A percentile compares a stretch with the other conserved stretches of the same genome.
Evolutionary conservation across 2,113 vertebrate genomes (phyloP).

Genomic region (Murina feae): DNA sequence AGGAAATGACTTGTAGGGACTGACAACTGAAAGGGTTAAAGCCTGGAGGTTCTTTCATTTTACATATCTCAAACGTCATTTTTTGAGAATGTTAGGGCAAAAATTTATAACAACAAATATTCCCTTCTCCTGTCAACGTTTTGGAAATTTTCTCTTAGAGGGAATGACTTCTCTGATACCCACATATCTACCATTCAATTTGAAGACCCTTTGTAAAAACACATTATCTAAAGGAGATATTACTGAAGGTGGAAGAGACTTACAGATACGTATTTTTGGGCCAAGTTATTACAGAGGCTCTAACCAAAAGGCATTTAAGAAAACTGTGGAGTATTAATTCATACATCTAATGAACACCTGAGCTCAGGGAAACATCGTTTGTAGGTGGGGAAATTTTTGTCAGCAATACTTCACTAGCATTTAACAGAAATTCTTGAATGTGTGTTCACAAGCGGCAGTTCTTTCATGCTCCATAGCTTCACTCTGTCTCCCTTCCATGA

Average conservation of each 20-base stretch:
- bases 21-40: neutral
- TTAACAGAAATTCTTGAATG: neutral
- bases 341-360: neutral
- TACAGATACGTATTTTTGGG: neutral
- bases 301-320: neutral
- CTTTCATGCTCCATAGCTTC: neutral
- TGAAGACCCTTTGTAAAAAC: neutral
- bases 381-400: conserved; percentile 28
- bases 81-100: neutral
- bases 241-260: neutral
- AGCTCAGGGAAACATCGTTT: neutral
- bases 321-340: neutral
- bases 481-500: neutral
- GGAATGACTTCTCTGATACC: neutral
- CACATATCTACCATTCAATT: neutral
- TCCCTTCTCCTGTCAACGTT: neutral
- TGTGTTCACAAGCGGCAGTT: neutral
- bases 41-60: neutral
- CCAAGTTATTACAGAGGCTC: neutral
- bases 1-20: neutral
- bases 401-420: neutral
- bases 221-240: neutral
- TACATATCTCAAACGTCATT: neutral
- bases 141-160: neutral
- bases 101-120: neutral